Evolutionary conservation across 1,140 invertebrate genomes (phyloP).

Genomic region (Portunus trituberculatus): DNA sequence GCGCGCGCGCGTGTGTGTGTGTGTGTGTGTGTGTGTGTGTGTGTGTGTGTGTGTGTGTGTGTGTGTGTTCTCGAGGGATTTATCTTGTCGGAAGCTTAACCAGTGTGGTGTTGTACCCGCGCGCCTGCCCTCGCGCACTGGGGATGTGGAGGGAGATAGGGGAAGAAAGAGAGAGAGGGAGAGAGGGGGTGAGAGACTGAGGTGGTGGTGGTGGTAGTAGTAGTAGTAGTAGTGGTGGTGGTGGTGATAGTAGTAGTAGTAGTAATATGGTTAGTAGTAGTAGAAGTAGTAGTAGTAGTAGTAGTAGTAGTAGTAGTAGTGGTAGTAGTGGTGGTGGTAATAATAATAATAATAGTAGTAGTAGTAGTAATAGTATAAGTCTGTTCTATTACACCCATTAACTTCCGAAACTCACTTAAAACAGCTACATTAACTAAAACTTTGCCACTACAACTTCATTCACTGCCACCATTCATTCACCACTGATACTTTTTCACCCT

Average conservation of each 20-base stretch:
- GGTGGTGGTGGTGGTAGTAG: too few relatives aligned
- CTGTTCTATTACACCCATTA: too few relatives aligned
- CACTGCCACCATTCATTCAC: too few relatives aligned
- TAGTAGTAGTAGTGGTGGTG: not conserved
- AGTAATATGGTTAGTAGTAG: slow-evolving; percentile 4
- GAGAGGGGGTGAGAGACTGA: too few relatives aligned
- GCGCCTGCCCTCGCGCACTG: not conserved
- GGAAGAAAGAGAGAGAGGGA: too few relatives aligned
- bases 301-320: slow-evolving; percentile 25
- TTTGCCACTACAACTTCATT: too few relatives aligned
- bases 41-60: slow-evolving; percentile 3
- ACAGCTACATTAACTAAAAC: too few relatives aligned
- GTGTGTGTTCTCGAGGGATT: not conserved
- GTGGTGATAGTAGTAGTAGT: not conserved
- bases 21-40: slow-evolving; percentile 55
- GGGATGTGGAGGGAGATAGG: too few relatives aligned
- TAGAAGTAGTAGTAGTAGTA: slow-evolving; percentile 23
- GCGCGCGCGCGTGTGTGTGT: slow-evolving; percentile 42
- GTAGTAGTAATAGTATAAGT: not conserved
- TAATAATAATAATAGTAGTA: not conserved
- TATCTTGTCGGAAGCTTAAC: not conserved
- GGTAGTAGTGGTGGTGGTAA: slow-evolving; percentile 5
- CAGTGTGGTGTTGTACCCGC: not conserved
- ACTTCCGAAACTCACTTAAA: too few relatives aligned
- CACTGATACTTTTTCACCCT: too few relatives aligned